Evolutionary conservation across 1,140 invertebrate species (phyloP).

Genomic region (Heterodera schachtii): DNA sequence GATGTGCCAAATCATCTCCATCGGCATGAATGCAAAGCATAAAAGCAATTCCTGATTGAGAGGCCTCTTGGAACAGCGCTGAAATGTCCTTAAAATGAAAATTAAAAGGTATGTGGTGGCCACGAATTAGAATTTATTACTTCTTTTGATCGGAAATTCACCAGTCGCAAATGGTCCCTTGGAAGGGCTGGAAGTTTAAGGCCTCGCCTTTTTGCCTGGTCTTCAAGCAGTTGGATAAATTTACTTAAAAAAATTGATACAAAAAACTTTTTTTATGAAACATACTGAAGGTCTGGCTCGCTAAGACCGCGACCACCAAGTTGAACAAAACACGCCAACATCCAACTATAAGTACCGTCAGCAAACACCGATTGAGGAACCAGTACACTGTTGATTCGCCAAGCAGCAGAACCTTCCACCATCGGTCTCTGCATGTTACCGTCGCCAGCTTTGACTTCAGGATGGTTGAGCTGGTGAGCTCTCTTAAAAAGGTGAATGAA

Average conservation of each 20-base stretch:
- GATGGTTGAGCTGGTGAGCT: slow-evolving; percentile 12
- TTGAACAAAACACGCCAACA: not conserved
- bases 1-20: slow-evolving; percentile 13
- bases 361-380: slow-evolving; percentile 8
- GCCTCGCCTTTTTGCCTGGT: slow-evolving; percentile 6
- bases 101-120: not conserved
- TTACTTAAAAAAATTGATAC: not conserved
- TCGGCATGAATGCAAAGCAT: slow-evolving; percentile 24
- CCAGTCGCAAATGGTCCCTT: not conserved
- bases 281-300: not conserved
- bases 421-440: not conserved
- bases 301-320: not conserved
- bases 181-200: not conserved
- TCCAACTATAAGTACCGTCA: slow-evolving; percentile 14
- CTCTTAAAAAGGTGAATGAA: not conserved
- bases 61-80: not conserved
- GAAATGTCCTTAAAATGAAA: slow-evolving; percentile 11
- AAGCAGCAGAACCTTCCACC: slow-evolving; percentile 3
- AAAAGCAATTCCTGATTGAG: slow-evolving; percentile 12
- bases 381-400: slow-evolving; percentile 12
- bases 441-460: slow-evolving; percentile 21
- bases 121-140: not conserved
- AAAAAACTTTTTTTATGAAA: not conserved
- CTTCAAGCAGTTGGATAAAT: not conserved
- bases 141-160: not conserved